phyloP scores from a whole-genome alignment of 2,113 vertebrate species.

The Platycercus adscitus region DNA sequence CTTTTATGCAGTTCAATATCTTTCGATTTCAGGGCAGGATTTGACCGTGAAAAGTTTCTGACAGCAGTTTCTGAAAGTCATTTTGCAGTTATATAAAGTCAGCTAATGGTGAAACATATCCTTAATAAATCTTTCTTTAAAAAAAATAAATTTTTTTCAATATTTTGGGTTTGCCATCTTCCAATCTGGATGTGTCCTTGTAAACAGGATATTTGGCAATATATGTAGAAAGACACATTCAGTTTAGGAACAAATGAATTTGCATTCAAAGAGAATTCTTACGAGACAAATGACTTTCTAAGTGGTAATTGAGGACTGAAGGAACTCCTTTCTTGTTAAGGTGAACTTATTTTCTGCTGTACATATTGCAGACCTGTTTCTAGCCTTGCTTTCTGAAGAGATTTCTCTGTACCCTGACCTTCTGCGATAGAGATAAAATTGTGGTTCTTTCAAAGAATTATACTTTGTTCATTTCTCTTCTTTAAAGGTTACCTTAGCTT shows the following conservation, averaged over 20 bases:
- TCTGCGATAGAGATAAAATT: slow-evolving; percentile 6
- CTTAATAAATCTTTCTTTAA: neutral
- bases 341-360: neutral
- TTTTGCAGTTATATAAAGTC: neutral
- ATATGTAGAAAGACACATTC: neutral
- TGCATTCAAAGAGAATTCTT: slow-evolving; percentile 16
- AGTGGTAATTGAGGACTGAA: neutral
- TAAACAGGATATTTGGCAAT: slow-evolving; percentile 17
- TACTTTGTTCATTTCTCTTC: slow-evolving; percentile 15
- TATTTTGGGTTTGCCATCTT: neutral
- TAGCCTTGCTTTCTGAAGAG: slow-evolving; percentile 18
- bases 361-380: neutral
- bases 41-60: neutral
- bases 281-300: neutral
- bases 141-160: neutral
- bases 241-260: neutral
- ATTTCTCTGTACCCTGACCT: slow-evolving; percentile 25
- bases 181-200: neutral
- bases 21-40: neutral
- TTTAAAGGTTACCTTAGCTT: slow-evolving; percentile 55
- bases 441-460: slow-evolving; percentile 24
- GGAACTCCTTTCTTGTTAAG: slow-evolving; percentile 1
- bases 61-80: neutral
- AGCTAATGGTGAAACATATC: neutral
- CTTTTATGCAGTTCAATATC: neutral